Evolutionary conservation across 1,140 invertebrate genomes (phyloP).

Genomic region (Panulirus ornatus): DNA sequence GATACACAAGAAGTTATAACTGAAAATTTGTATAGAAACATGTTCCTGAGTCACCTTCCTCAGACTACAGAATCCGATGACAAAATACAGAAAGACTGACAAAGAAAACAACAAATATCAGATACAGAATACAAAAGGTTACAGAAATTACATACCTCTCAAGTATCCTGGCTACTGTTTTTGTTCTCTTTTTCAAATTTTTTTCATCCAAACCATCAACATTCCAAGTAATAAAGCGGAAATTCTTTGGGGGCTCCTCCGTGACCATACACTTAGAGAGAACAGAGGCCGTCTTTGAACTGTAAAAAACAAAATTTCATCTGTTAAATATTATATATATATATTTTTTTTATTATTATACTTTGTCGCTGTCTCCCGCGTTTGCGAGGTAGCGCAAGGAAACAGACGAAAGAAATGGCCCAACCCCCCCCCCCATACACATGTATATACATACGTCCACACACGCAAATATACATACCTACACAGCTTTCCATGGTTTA

Average conservation of each 20-base stretch:
- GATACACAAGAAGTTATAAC: too few species aligned
- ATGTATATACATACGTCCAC: too few species aligned
- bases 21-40: too few species aligned
- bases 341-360: too few species aligned
- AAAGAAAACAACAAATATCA: not conserved
- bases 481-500: too few species aligned
- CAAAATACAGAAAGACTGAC: not conserved
- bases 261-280: slow-evolving; percentile 65
- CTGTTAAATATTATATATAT: not conserved
- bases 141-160: slow-evolving; percentile 79
- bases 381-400: too few species aligned
- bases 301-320: slow-evolving; percentile 11
- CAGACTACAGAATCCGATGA: too few species aligned
- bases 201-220: slow-evolving; percentile 83
- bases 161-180: slow-evolving; percentile 80
- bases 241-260: slow-evolving; percentile 77
- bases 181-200: slow-evolving; percentile 80
- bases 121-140: not conserved
- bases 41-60: too few species aligned
- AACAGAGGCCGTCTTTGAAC: slow-evolving; percentile 34
- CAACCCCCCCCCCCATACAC: too few species aligned
- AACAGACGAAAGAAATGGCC: too few species aligned
- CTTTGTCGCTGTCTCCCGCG: too few species aligned
- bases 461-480: too few species aligned
- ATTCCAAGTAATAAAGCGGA: slow-evolving; percentile 82